Evolutionary conservation across 2,797 vertebrate species (phyloP), one percentile per base, ranked within the genome.

Genomic region (Bucorvus abyssinicus): DNA sequence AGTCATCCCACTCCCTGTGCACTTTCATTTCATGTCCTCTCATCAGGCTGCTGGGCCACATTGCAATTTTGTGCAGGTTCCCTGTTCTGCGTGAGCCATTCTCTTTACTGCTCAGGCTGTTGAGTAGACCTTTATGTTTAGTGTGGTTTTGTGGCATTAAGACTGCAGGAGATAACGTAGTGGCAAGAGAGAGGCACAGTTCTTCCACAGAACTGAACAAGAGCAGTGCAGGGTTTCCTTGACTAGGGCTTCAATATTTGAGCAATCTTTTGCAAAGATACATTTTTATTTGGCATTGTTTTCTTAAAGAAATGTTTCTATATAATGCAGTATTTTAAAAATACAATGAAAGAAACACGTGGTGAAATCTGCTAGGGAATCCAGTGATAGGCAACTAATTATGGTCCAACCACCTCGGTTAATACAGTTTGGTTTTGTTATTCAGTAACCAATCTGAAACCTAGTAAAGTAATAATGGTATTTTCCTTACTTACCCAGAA

Each of bases 381-480:
- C 14, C 34, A 38, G 73, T 14, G 71, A 81, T 14, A 75, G 30
- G 30, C 71, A 59, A 4, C 13, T 52, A 52, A 29, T 60, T 47
- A n/a, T 75, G 50, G 24, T 78, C 73, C 65, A 63, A 82, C 29
- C 84, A 89, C 45, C 34, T 79, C 14, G 5, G 73, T 83, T 92
- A 93, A 34, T 78, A 14, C 17, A 30, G 69, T 78, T 89, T 59
- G 49, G 73, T 36, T 87, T 92, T 93, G 42, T 74, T 91, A 49
- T 84, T 92, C 63, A 91, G 78, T 89, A 90, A 92, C 81, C 60
- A 70, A 1, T 32, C 56, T 63, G 80, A 91, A 94, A 89, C 67
- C 50, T 67, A 49, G 67, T 81, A 85, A 84, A 90, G 80, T 78
- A 86, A 93, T 95, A 87, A 50, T 55, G 36, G 30, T 59, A 75